Conservation (phyloP, 1,140 invertebrate species). For the Drosophila subpulchrella region DNA sequence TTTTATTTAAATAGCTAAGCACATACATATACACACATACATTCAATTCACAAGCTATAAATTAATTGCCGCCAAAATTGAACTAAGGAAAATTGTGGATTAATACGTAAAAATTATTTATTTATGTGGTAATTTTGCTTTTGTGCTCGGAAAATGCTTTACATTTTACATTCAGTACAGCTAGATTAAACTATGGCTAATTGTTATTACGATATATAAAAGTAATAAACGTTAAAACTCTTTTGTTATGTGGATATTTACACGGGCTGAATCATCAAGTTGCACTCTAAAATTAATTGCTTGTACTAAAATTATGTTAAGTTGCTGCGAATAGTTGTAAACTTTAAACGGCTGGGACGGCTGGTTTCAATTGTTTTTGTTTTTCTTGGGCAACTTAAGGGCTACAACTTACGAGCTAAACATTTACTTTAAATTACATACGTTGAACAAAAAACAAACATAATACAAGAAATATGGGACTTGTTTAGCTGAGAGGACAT, state of each 20-base stretch:
- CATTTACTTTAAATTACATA: constrained; percentile 52
- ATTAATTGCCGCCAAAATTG: constrained; percentile 69
- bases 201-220: constrained; percentile 73
- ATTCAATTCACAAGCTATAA: constrained; percentile 68
- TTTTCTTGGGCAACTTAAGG: constrained; percentile 57
- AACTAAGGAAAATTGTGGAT: constrained; percentile 66
- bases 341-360: constrained; percentile 51
- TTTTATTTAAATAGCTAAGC: constrained; percentile 76
- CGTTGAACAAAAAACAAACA: constrained; percentile 73
- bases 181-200: constrained; percentile 65
- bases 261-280: constrained; percentile 50
- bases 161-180: constrained; percentile 46
- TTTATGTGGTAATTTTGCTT: constrained; percentile 50
- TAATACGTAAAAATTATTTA: constrained; percentile 44
- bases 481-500: constrained; percentile 2
- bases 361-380: constrained; percentile 55
- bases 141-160: constrained; percentile 55
- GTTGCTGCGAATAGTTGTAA: constrained; percentile 27
- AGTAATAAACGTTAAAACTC: constrained; percentile 76
- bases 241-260: constrained; percentile 57
- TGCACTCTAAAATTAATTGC: constrained; percentile 41
- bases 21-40: constrained; percentile 48
- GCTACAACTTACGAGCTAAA: constrained; percentile 48
- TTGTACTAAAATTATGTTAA: constrained; percentile 46
- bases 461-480: constrained; percentile 52